phyloP scores from a whole-genome alignment of 30 jellyfish, hydroid and myxozoan genomes.

The Aurelia aurita region DNA sequence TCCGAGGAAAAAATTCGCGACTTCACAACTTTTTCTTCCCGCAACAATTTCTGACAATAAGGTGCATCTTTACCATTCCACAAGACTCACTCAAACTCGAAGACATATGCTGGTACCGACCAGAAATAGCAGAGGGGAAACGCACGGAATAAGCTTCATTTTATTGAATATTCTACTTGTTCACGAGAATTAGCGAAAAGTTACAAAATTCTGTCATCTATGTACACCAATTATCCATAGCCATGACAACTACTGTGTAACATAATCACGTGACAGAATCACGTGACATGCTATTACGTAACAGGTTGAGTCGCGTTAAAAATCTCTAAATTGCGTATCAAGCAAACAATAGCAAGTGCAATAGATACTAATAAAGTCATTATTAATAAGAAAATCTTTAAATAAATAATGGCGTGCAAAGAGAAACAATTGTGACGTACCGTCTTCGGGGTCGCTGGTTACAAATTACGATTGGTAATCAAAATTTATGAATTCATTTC shows the following conservation, averaged over 20 bases:
- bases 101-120: too few species aligned
- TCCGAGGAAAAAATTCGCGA: too few species aligned
- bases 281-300: background rate
- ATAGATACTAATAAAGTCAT: slow-evolving; percentile 8
- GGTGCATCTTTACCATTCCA: too few species aligned
- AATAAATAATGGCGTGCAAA: slow-evolving; percentile 40
- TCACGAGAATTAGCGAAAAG: slow-evolving; percentile 3
- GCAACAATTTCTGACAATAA: too few species aligned
- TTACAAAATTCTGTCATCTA: slow-evolving; percentile 38
- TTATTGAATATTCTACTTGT: slow-evolving; percentile 3
- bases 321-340: slow-evolving; percentile 16
- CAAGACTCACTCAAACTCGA: too few species aligned
- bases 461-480: too few species aligned
- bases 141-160: too few species aligned
- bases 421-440: background rate
- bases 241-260: slow-evolving; percentile 8
- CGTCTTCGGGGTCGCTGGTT: too few species aligned
- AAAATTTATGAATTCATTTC: too few species aligned
- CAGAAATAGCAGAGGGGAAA: too few species aligned
- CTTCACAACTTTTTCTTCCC: too few species aligned
- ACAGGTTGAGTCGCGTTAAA: slow-evolving; percentile 2
- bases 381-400: slow-evolving; percentile 6
- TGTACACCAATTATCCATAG: slow-evolving; percentile 58
- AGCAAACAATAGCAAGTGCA: slow-evolving; percentile 33
- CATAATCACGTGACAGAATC: background rate